Base-by-base conservation (phyloP, 2,113 vertebrate species). In the Anolis carolinensis region DNA sequence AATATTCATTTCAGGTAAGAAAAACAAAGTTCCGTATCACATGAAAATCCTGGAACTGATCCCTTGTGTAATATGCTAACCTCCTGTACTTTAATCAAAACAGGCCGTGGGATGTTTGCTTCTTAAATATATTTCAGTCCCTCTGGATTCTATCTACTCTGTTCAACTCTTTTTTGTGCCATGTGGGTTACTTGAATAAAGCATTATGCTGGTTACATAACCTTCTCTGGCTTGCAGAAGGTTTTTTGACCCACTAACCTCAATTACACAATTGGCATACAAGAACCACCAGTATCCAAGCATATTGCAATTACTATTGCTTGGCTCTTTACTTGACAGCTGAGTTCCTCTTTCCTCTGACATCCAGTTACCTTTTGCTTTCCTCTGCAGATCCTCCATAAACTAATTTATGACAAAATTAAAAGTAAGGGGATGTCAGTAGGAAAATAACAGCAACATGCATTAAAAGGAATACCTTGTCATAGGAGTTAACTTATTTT, bases 391-490 rank as follows among this genome's bases (percentile, higher is more conserved):
- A 20, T 30, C 1, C 0, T 70, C 36, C 44, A 79, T 78, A 76
- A 83, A 84, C 34, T 73, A 5, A 34, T 63, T 71, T 11, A 44
- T 4, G 21, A 39, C 20, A 50, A 63, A 82, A 32, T 83, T 25
- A 10, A 0, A 0, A 13, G 30, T 32, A 71, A 10, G 11, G 27
- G 77, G 89, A 81, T 34, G 30, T 7, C 18, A 10, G 32, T 13
- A 27, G 0, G 0, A 82, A 52, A 79, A 48, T 79, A 79, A 75
- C 32, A 55, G 55, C 9, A 0, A 14, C 0, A 1, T 0, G 0
- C 27, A 65, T 27, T 11, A 13, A 81, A 75, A 0, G 0, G 75
- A 48, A 27, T 13, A 0, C 0, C 52, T 5, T 76, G 23, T 82
- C 16, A n/a, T 34, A 4, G 55, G 39, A 39, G 55, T 63, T 36